These are phyloP conservation scores for Pegea sp. DNA, from an alignment of 23 tunicate genomes.

Conservation along the genomic window DNA sequence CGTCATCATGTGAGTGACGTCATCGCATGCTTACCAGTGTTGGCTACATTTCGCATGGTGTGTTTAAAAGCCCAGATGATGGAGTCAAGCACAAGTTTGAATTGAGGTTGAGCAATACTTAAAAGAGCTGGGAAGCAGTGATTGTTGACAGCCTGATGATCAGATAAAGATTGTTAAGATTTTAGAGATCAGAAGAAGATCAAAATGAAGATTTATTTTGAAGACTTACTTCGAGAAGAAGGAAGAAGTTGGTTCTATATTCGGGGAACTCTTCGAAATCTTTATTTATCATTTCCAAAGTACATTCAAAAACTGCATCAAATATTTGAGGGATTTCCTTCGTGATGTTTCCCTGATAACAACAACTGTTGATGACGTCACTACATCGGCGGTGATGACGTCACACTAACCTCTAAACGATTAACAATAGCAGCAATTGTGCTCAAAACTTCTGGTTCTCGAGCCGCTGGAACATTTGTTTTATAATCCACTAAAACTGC, in stretches of 20 bases:
- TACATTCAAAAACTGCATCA: conserved; percentile 99
- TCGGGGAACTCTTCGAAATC: conserved; percentile 99
- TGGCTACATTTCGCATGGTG: conserved; percentile 98
- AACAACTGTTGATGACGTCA: background rate
- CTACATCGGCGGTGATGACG: background rate
- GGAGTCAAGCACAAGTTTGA: conserved; percentile 92
- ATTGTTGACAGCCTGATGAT: conserved; percentile 81
- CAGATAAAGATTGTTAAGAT: background rate
- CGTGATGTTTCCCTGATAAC: conserved; percentile 50
- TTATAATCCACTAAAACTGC: conserved; percentile 92
- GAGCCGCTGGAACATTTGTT: conserved; percentile 89
- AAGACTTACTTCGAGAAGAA: conserved; percentile 53
- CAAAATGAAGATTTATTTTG: too few species aligned
- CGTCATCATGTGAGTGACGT: background rate
- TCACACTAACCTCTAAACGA: conserved; percentile 39
- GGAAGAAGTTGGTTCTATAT: conserved; percentile 95
- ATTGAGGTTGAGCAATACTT: conserved; percentile 84
- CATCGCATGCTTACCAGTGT: conserved; percentile 38
- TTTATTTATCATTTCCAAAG: conserved; percentile 98
- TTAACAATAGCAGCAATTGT: conserved; percentile 79
- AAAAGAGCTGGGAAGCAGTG: conserved; percentile 97
- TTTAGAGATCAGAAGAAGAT: too few species aligned
- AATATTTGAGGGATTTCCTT: conserved; percentile 93
- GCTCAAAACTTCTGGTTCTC: conserved; percentile 93
- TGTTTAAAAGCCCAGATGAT: conserved; percentile 99